Evolutionary conservation across 2,113 vertebrate species (phyloP).

Genomic region (Mixornis gularis): DNA sequence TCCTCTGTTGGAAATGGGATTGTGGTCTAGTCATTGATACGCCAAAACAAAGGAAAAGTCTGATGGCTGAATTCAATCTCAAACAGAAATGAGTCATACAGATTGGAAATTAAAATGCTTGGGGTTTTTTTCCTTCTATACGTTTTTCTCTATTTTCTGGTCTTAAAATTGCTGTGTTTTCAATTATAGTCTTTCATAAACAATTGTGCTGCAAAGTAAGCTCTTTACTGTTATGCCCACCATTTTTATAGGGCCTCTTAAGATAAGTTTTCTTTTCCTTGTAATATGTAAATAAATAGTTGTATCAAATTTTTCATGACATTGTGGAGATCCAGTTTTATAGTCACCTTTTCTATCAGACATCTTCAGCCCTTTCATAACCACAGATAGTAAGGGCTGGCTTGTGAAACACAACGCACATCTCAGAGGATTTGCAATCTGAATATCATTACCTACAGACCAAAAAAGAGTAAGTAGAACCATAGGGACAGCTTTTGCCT

Average conservation of each 20-base stretch:
- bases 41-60: neutral
- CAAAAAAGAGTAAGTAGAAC: constrained; percentile 10
- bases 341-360: neutral
- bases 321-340: neutral
- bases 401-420: neutral
- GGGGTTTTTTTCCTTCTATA: neutral
- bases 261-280: neutral
- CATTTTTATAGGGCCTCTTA: neutral
- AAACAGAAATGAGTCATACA: neutral
- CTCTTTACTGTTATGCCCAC: neutral
- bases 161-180: neutral
- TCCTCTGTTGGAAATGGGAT: neutral
- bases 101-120: neutral
- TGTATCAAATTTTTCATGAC: neutral
- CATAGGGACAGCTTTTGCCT: neutral
- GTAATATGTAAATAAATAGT: neutral
- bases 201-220: neutral
- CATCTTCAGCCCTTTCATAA: neutral
- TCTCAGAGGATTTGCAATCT: neutral
- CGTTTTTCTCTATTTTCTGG: neutral
- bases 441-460: neutral
- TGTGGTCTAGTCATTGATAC: neutral
- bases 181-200: neutral
- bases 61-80: neutral
- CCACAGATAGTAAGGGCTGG: neutral